Base-by-base conservation (phyloP, 1,140 invertebrate species). In the Vanessa atalanta region DNA sequence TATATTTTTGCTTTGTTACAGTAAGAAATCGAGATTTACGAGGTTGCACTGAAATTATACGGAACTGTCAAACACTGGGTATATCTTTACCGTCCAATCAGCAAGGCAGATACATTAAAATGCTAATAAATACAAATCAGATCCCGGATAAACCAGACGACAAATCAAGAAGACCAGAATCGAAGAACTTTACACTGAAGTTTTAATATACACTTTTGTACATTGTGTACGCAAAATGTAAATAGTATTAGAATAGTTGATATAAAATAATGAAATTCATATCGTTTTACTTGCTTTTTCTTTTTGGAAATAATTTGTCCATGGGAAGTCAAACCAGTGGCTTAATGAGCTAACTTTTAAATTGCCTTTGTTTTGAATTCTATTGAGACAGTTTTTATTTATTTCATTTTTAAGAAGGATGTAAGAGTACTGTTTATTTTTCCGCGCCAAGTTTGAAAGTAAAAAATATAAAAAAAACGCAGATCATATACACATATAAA, bases 141-240 rank as follows among this genome's bases (percentile, higher is more conserved):
- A 31, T 12, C 0, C 13, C 57, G 0, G 55, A 64, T 13, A 64
- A 72, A 48, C 48, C 71, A 1, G 78, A 77, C 1, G 64, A 71
- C 20, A 84, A 84, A 63, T 60, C 23, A 3, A 65, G 65, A 16
- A 83, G 75, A 73, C 53, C 64, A 1, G 65, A 74, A 11, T 76
- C 79, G 8, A 85, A 84, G 43, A 80, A 84, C 65, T 92, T 91
- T 47, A 90, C 90, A 79, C 70, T 92, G 16, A 91, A 92, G 70
- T 92, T 91, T 80, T 92, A 90, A 16, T 64, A 14, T 61, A 47
- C n/a, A 31, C 11, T 64, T 37, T 50, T 65, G 31, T 55, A 50
- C 50, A 53, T 8, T n/a, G 6, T 64, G 31, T 57, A 0, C 3
- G 4, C 1, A 57, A 23, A 23, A 23, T 57, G 20, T 57, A 57